phyloP scores from a whole-genome alignment of 2,113 vertebrate species.

The Raja brachyura region DNA sequence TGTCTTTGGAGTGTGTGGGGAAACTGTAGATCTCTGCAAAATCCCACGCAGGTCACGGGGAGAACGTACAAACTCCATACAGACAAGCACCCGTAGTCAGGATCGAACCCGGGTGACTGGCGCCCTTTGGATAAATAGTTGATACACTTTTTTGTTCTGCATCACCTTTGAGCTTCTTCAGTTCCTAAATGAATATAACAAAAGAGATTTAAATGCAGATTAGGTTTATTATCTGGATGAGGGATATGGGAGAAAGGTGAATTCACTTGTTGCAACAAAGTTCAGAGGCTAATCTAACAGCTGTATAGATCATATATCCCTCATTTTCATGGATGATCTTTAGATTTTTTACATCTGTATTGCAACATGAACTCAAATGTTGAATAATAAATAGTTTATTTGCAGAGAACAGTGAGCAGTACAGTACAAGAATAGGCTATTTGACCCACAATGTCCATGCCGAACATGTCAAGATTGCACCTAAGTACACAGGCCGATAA shows the following conservation, averaged over 20 bases:
- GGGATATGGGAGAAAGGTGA: background rate
- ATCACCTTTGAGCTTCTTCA: background rate
- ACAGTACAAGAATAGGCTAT: too few species aligned
- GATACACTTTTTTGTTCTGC: background rate
- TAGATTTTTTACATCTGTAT: too few species aligned
- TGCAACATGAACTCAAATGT: too few species aligned
- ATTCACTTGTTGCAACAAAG: background rate
- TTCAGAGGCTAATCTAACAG: background rate
- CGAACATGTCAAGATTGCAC: too few species aligned
- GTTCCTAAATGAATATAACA: background rate
- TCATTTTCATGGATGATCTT: background rate
- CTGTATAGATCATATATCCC: background rate
- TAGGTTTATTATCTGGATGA: background rate
- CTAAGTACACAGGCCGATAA: too few species aligned
- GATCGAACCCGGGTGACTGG: too few species aligned
- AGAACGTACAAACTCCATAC: too few species aligned
- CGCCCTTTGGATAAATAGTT: background rate
- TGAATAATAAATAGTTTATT: background rate
- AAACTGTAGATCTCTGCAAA: too few species aligned
- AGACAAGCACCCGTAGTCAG: too few species aligned
- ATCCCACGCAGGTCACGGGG: too few species aligned
- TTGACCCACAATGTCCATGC: too few species aligned
- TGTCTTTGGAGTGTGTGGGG: too few species aligned
- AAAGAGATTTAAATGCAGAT: background rate
- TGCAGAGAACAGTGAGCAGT: background rate